phyloP scores from a whole-genome alignment of 1,140 invertebrate species.

The Neodiprion pinetum region DNA sequence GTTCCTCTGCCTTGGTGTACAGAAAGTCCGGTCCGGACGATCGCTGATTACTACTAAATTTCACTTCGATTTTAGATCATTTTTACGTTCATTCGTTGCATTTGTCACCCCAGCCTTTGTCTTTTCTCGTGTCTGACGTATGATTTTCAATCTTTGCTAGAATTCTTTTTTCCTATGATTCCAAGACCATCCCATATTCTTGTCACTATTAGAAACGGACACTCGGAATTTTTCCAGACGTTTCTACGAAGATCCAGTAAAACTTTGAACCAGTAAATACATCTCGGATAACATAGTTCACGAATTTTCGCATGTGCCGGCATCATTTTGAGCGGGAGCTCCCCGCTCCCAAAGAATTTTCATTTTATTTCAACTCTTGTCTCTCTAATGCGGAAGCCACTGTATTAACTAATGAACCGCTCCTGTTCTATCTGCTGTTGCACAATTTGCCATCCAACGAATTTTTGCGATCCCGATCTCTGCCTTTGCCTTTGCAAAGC shows the following conservation, averaged over 20 bases:
- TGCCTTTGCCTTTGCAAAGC: conserved; percentile 14
- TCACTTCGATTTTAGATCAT: no score
- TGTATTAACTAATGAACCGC: neutral
- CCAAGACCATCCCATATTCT: conserved; percentile 62
- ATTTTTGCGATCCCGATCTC: neutral
- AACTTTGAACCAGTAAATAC: conserved; percentile 21
- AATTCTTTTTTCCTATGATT: conserved; percentile 60
- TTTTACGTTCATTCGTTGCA: no score
- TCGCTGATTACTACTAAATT: no score
- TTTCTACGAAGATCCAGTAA: neutral
- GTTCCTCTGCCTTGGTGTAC: neutral
- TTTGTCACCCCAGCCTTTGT: neutral
- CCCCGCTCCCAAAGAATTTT: conserved; percentile 31
- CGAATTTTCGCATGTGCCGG: conserved; percentile 8
- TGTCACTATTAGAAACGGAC: conserved; percentile 12
- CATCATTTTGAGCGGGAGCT: neutral
- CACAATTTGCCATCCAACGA: neutral
- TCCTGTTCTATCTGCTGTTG: conserved; percentile 16
- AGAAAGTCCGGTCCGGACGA: no score
- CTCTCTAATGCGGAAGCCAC: neutral
- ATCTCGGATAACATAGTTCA: no score
- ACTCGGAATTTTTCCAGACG: conserved; percentile 17
- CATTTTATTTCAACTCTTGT: conserved; percentile 29
- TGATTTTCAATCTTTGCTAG: neutral
- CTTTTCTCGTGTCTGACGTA: neutral